phyloP scores from a whole-genome alignment of 2,113 vertebrate genomes.

The Lipophrys pholis region DNA sequence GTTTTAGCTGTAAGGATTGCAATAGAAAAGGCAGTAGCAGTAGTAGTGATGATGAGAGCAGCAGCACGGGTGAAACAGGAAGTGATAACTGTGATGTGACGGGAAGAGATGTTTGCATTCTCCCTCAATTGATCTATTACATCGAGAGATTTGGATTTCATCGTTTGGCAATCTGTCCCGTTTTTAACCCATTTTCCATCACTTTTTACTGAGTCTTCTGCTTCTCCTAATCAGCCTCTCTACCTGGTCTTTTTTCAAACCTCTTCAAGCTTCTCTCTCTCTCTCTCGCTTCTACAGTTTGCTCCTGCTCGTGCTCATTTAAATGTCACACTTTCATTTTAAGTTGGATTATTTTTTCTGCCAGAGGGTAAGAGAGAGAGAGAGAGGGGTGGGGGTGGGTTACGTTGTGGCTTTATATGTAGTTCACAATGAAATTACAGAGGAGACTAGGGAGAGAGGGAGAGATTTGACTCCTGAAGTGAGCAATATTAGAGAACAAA shows the following conservation, averaged over 20 bases:
- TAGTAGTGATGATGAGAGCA: too few species aligned
- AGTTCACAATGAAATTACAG: conserved; percentile 62
- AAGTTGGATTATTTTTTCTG: conserved; percentile 55
- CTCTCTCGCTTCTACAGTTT: conserved; percentile 14
- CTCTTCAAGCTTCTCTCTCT: conserved; percentile 24
- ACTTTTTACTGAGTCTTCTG: neutral
- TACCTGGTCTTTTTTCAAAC: neutral
- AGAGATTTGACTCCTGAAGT: conserved; percentile 45
- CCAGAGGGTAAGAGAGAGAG: conserved; percentile 35
- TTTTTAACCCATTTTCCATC: conserved; percentile 13
- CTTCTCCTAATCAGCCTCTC: conserved; percentile 11
- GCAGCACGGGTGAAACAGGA: too few species aligned
- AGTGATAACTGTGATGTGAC: too few species aligned
- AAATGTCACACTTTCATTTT: conserved; percentile 65
- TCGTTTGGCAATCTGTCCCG: neutral
- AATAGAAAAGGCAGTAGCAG: too few species aligned
- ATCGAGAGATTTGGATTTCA: neutral
- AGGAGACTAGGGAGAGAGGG: conserved; percentile 27
- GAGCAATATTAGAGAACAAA: conserved; percentile 48
- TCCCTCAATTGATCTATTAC: neutral
- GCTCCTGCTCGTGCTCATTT: conserved; percentile 49
- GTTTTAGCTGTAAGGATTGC: too few species aligned
- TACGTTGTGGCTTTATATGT: conserved; percentile 48
- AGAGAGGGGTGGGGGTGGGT: conserved; percentile 41
- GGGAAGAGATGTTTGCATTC: too few species aligned